Percentiles rank a stretch among this genome's conserved stretches.
phyloP scores from a whole-genome alignment of 2,113 vertebrate species.

The Choloepus hoffmanni region DNA sequence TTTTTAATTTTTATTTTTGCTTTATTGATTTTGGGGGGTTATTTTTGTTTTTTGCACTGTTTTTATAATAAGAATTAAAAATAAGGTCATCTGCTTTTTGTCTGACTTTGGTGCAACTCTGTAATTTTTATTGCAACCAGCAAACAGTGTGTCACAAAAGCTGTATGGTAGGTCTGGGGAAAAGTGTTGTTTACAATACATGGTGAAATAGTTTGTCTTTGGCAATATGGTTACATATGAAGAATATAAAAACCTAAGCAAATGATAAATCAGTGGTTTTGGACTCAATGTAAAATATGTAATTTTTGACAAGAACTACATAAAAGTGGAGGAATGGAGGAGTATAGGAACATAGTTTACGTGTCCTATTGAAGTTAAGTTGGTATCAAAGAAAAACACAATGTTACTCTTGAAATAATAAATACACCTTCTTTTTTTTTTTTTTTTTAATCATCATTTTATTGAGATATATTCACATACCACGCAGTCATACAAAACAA shows the following conservation, averaged over 20 bases:
- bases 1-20: background rate
- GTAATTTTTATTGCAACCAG: conserved; percentile 96
- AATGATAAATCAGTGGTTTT: no score
- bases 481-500: no score
- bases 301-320: no score
- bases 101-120: conserved; percentile 91
- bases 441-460: no score
- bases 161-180: conserved; percentile 95
- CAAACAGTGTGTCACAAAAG: conserved; percentile 98
- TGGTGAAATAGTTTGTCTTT: conserved; percentile 94
- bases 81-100: background rate
- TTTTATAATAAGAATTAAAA: background rate
- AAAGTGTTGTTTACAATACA: conserved; percentile 91
- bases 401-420: no score
- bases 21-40: background rate
- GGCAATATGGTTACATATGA: conserved; percentile 96
- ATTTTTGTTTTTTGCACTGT: background rate
- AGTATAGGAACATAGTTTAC: no score
- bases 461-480: no score
- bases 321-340: no score
- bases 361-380: no score
- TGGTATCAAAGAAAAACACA: background rate
- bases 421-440: no score
- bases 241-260: conserved; percentile 85
- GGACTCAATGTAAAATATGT: no score